Evolutionary conservation across 2,797 vertebrate species (phyloP), one percentile per base, ranked within the genome.

Genomic region (Chaetodon trifasciatus): DNA sequence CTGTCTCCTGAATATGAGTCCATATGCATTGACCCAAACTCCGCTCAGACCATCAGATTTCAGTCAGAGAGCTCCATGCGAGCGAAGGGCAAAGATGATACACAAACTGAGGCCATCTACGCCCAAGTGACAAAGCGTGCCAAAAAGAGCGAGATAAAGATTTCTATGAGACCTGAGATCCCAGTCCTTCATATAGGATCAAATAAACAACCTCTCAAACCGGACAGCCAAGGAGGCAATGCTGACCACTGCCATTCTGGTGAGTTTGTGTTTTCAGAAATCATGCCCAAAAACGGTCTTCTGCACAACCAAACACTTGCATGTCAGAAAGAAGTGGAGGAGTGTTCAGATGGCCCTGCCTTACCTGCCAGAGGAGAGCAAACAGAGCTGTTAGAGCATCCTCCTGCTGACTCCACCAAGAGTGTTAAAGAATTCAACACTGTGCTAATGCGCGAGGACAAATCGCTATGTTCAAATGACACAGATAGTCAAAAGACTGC

Each of bases 71-170:
- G 83, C 82, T 90, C 94, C 50, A 65, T 90, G 82, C 84, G 91
- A 77, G 86, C 88, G 44, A 93, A 92, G 69, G 81, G 92, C 42
- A 92, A 92, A 72, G 95, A 92, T 53, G 95, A 95, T 6, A 65
- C 81, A 11, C 93, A 94, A 53, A 93, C 92, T 1, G 96, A 96
- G 78, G 96, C 96, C 58, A 96, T 96, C 81, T 96, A 96, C 44
- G 96, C 96, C 63, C 96, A 96, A 86, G 96, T 96, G 61, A 96
- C 96, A 72, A 96, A 96, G 66, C 93, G 94, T 28, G 95, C 95
- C 53, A 96, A 96, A 92, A 95, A 95, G 82, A 94, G 92, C 21
- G 96, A 96, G 87, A 93, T 95, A 69, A 96, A 96, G 88, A 92
- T 96, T 73, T 94, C 95, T 23, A 74, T 94, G 23, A 94, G 92